Evolutionary conservation across 2,888 invertebrate genomes (phyloP), one percentile per base, ranked within the genome.

Genomic region (Ommatoiulus sabulosus): DNA sequence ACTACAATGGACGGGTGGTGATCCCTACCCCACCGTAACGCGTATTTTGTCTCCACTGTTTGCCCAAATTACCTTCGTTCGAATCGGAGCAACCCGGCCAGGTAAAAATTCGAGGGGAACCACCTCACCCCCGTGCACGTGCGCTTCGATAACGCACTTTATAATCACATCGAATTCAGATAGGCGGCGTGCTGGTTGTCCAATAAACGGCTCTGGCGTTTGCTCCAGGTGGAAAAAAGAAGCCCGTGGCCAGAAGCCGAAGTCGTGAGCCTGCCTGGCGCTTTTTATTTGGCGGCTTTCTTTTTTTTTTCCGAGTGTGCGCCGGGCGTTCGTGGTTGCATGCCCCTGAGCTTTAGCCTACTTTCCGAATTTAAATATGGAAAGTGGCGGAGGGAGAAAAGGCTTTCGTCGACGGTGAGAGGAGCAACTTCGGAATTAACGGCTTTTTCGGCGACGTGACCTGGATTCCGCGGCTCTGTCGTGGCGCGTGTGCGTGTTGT

Each of bases 281-380:
- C 12, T 48, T 48, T 0, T 48, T 10, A 2, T 48, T 48, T 48
- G 35, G 35, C 35, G 35, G 35, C 35, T 48, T 48, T 46, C 10
- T 46, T 46, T 46, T 46, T 46, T 46, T 48, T 48, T 48, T 48
- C 3, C 12, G 12, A 48, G 8, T 2, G 48, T 48, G 48, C 48
- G 12, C 7, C 48, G 48, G 12, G 48, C 48, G 1, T 48, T 48
- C 12, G 48, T 48, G 7, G 48, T 2, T 48, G 48, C 12, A 10
- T 7, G 8, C 48, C 48, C 48, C 48, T 48, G 48, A 0, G 35
- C 35, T 48, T 63, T n/a, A 63, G 63, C 63, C 63, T 63, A 63
- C 63, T 63, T 63, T 63, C 63, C 63, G n/a, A 63, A 63, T 63
- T 63, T 63, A 63, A 63, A 63, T 63, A 63, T 63, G 63, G 63